Percentiles rank a stretch among this genome's conserved stretches.
These are phyloP conservation scores for Danio jaintianensis DNA, from an alignment of 2,797 vertebrate species.

Conservation along the genomic window DNA sequence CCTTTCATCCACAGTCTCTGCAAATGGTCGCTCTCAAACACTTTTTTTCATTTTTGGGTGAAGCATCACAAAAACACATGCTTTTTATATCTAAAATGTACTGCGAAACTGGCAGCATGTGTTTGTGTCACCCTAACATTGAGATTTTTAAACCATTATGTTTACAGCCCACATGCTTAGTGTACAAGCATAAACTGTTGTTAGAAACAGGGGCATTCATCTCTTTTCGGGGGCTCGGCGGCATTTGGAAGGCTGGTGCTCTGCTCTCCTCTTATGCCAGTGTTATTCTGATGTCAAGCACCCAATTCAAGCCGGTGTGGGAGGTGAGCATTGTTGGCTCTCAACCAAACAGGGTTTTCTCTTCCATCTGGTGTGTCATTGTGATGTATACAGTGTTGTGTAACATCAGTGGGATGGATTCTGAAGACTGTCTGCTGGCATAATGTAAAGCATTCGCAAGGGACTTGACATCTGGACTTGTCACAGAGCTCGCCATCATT, in stretches of 20 bases:
- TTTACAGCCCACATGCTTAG: slow-evolving; percentile 21
- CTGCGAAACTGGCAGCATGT: background rate
- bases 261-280: slow-evolving; percentile 4
- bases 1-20: no score
- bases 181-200: slow-evolving; percentile 22
- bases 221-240: slow-evolving; percentile 24
- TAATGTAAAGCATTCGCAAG: slow-evolving; percentile 2
- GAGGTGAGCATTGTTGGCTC: slow-evolving; percentile 36
- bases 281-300: slow-evolving; percentile 27
- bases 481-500: slow-evolving; percentile 20
- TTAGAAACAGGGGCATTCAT: background rate
- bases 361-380: slow-evolving; percentile 45
- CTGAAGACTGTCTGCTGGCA: slow-evolving; percentile 2
- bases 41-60: no score
- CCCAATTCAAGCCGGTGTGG: slow-evolving; percentile 4
- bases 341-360: slow-evolving; percentile 33
- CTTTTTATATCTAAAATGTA: background rate
- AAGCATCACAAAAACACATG: background rate
- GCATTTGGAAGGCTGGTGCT: slow-evolving; percentile 28
- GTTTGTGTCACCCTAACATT: slow-evolving; percentile 8
- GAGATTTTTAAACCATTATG: slow-evolving; percentile 4
- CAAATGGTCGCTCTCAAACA: no score
- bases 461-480: slow-evolving; percentile 33
- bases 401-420: slow-evolving; percentile 7
- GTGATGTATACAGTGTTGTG: slow-evolving; percentile 25